A percentile compares a stretch with the other conserved stretches of the same genome.
These are phyloP conservation scores for Microtus richardsoni DNA, from an alignment of 2,113 vertebrate genomes.

Conservation along the genomic window DNA sequence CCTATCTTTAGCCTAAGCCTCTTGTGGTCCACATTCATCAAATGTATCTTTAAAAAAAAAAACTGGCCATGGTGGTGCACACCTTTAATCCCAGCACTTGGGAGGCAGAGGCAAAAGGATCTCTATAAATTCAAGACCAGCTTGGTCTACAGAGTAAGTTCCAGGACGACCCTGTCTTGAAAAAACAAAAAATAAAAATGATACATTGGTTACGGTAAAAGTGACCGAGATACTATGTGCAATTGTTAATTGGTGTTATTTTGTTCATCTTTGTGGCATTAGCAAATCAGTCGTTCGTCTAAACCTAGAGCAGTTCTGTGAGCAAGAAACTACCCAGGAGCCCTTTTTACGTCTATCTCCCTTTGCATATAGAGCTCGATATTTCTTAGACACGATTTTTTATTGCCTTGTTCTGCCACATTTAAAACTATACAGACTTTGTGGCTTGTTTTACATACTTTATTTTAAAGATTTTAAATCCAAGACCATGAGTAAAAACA, in stretches of 20 bases:
- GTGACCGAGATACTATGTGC: neutral
- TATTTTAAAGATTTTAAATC: slow-evolving; percentile 47
- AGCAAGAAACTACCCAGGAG: slow-evolving; percentile 6
- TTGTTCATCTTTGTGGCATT: slow-evolving; percentile 40
- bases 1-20: neutral
- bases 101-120: neutral
- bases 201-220: slow-evolving; percentile 28
- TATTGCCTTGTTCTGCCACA: slow-evolving; percentile 15
- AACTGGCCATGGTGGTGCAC: neutral
- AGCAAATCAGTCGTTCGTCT: slow-evolving; percentile 41
- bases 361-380: neutral
- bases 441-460: slow-evolving; percentile 39
- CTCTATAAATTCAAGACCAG: neutral
- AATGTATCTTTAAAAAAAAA: neutral
- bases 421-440: slow-evolving; percentile 21
- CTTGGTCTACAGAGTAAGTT: neutral
- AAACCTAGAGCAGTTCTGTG: neutral
- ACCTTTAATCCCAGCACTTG: neutral
- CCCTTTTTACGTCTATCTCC: neutral
- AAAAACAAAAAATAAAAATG: neutral
- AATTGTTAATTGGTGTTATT: slow-evolving; percentile 25
- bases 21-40: neutral
- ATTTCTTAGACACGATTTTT: slow-evolving; percentile 41
- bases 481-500: neutral
- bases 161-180: neutral